A percentile compares a stretch with the other conserved stretches of the same genome.
These are phyloP conservation scores for Neopelma chrysocephalum DNA, from an alignment of 2,797 vertebrate genomes.

Conservation along the genomic window DNA sequence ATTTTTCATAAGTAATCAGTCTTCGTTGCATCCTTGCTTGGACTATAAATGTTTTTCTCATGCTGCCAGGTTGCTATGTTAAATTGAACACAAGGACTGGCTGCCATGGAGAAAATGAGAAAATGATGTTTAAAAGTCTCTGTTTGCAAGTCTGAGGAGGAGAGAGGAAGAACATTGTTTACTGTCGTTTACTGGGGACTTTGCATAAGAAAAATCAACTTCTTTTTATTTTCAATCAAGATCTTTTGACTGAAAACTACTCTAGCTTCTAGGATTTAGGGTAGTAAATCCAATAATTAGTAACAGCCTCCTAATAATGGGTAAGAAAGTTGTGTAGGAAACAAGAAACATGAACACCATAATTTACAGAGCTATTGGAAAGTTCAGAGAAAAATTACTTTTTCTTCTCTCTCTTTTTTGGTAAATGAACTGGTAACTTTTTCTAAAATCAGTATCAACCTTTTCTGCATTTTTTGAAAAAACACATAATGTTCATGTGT, in stretches of 20 bases:
- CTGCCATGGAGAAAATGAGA: neutral
- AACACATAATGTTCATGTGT: fast-evolving
- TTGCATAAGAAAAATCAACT: neutral
- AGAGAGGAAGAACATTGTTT: neutral
- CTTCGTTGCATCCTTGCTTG: neutral
- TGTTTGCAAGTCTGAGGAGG: neutral
- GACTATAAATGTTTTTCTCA: neutral
- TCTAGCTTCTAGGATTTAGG: constrained; percentile 35
- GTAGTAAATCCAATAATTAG: constrained; percentile 55
- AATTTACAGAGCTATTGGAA: neutral
- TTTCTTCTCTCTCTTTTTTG: neutral
- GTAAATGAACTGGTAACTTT: neutral
- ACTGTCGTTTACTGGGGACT: neutral
- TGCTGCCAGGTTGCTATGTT: neutral
- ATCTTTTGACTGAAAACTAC: constrained; percentile 33
- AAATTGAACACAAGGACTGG: neutral
- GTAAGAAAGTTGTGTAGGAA: constrained; percentile 31
- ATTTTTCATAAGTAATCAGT: constrained; percentile 51
- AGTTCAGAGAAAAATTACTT: neutral
- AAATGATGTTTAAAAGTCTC: neutral
- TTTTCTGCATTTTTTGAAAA: neutral
- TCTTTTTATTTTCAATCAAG: constrained; percentile 39
- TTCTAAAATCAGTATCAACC: neutral
- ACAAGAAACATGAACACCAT: neutral
- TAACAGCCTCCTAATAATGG: neutral